Base-by-base conservation (phyloP, 2,113 vertebrate genomes). In the Todiramphus saurophagus region DNA sequence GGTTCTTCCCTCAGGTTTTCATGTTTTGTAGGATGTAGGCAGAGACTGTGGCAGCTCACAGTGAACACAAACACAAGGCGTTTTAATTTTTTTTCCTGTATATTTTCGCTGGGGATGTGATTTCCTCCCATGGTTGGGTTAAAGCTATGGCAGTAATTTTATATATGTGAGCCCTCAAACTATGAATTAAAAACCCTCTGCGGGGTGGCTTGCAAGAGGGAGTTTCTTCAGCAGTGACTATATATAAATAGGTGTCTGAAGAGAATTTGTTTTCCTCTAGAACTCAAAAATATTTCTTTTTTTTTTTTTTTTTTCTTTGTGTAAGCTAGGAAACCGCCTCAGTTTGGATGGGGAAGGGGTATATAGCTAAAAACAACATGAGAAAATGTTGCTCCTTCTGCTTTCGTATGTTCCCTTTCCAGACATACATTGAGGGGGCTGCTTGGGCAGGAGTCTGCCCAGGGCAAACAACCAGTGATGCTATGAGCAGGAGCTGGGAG, bases 1-100 rank as follows among this genome's bases (percentile, higher is more conserved):
- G 50, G 63, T 94, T 91, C 78, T 89, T 84, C 64, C 83, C 58
- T 84, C 50, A 46, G 66, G 46, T 91, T 92, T 96, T 74, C 21
- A 27, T 44, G 37, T 72, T 24, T 87, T 93, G 28, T 53, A 93
- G 48, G 41, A 30, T 86, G 24, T 84, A 92, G 87, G 44, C 75
- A 92, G 68, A 74, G 48, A 48, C 50, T 55, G 59, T 81, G 53
- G 39, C 60, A 80, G 28, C 46, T 93, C 50, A 59, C 56, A 91
- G 2, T 70, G 44, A 84, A 84, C 83, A 89, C 68, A 87, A 78
- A 66, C 63, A 24, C 28, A 91, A 91, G 73, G 31, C 1, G 2
- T 64, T 77, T 68, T 11, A 9, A 8, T 21, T 87, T 75, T 72
- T 72, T 92, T 63, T 31, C 19, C 56, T 72, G 4, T 62, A 4